Evolutionary conservation across 2,113 vertebrate genomes (phyloP).

Genomic region (Vireo altiloquus): DNA sequence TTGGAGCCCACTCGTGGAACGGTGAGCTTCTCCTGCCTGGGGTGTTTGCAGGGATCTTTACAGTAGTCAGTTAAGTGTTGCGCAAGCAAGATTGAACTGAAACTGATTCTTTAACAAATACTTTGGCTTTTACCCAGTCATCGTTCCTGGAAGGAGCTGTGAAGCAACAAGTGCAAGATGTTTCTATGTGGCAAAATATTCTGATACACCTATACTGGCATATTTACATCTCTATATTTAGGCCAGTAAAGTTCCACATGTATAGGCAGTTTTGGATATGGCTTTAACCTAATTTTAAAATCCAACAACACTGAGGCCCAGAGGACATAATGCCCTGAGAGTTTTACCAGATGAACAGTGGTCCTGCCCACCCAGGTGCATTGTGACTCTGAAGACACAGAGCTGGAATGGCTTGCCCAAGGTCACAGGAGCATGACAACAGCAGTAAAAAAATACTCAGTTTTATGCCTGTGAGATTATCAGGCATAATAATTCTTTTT

Average conservation of each 20-base stretch:
- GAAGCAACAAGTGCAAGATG: neutral
- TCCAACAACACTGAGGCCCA: neutral
- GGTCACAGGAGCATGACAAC: neutral
- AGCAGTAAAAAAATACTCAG: neutral
- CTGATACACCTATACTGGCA: neutral
- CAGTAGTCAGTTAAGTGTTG: neutral
- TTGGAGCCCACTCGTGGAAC: neutral
- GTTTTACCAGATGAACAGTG: neutral
- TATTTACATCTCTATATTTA: neutral
- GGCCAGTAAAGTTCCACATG: neutral
- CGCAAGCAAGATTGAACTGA: neutral
- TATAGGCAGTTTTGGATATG: neutral
- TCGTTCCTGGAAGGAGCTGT: neutral
- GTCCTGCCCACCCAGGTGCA: neutral
- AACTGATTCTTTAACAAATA: neutral
- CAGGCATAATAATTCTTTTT: neutral
- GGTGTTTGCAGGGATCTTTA: neutral
- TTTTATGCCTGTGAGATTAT: neutral
- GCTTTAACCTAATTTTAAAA: neutral
- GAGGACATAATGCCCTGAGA: neutral
- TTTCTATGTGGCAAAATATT: neutral
- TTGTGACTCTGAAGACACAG: neutral
- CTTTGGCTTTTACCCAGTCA: neutral
- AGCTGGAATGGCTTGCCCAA: neutral
- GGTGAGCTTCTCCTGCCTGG: neutral